Percentiles rank a stretch among this genome's conserved stretches.
phyloP scores from a whole-genome alignment of 2,797 vertebrate genomes.

The Enteromius viviparus region DNA sequence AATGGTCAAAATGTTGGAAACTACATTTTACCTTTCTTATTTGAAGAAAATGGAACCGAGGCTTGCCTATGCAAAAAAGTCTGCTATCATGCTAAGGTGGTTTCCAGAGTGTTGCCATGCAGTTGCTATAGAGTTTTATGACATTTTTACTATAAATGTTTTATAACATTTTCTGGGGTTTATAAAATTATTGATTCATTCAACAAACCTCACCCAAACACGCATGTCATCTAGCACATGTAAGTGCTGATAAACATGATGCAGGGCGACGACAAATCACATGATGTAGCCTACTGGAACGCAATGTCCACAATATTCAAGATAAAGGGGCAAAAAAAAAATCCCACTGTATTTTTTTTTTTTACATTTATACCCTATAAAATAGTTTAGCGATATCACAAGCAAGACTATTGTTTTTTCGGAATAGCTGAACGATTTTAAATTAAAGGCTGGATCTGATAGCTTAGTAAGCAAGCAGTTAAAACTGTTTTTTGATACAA shows the following conservation, averaged over 20 bases:
- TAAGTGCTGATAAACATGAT: too few species aligned
- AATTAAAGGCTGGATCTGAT: neutral
- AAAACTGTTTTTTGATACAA: neutral
- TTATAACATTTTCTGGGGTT: neutral
- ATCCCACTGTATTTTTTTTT: neutral
- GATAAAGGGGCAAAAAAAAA: neutral
- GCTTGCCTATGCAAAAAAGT: neutral
- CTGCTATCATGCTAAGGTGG: neutral
- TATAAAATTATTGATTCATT: neutral
- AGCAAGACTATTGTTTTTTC: neutral
- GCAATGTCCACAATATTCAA: neutral
- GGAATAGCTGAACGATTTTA: neutral
- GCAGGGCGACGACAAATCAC: too few species aligned
- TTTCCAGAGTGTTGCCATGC: neutral
- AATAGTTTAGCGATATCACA: neutral
- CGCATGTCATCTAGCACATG: too few species aligned
- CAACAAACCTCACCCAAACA: too few species aligned
- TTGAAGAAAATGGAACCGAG: neutral
- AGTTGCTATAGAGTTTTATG: neutral
- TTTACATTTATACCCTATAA: neutral
- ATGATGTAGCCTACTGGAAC: neutral
- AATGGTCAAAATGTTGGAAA: too few species aligned
- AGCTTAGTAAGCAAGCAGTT: neutral
- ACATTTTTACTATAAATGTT: neutral
- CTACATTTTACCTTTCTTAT: neutral